Evolutionary conservation across 1,140 invertebrate species (phyloP), one percentile per base, ranked within the genome.

Genomic region (Nebria ingens): DNA sequence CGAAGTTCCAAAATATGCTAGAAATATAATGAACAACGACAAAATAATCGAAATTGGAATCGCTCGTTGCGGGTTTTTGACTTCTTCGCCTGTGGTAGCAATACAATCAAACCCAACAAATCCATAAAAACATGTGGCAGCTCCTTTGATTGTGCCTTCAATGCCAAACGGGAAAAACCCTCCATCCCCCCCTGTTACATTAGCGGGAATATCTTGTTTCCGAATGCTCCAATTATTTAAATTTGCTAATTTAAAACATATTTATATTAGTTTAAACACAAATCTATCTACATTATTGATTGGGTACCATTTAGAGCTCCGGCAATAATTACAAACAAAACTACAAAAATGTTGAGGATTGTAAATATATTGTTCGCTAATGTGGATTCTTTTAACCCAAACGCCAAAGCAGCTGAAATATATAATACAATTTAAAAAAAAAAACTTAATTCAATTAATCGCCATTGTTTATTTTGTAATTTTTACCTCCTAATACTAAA

Each of bases 51-150:
- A 84, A 42, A 94, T 69, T 1, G 93, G 93, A 55, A 96, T 94
- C 49, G 88, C 83, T 61, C 80, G 79, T 69, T 92, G 85, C 0
- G 93, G 92, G 74, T 93, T 93, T 65, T 86, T 88, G 0, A 90
- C 92, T 74, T 90, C 85, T 65, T 86, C 84, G 1, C 85, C 85
- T 1, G 90, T 91, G 11, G 91, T 92, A 12, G 92, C 92, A 45
- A 96, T 86, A 53, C 85, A 85, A 73, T 95, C 92, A 65, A 95
- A 94, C 42, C 91, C 91, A 6, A 94, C 87, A 67, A 93, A 95
- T 23, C 90, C 91, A 68, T 86, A 96, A 71, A 96, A 96, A 71
- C 91, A 94, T 21, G 89, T 92, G 0, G 91, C 91, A 0, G 91
- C 91, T 0, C 91, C 92, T 1, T 80, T 76, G 78, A 91, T 85